phyloP scores from a whole-genome alignment of 2,888 invertebrate species.

The Meiosimyza platycephala region DNA sequence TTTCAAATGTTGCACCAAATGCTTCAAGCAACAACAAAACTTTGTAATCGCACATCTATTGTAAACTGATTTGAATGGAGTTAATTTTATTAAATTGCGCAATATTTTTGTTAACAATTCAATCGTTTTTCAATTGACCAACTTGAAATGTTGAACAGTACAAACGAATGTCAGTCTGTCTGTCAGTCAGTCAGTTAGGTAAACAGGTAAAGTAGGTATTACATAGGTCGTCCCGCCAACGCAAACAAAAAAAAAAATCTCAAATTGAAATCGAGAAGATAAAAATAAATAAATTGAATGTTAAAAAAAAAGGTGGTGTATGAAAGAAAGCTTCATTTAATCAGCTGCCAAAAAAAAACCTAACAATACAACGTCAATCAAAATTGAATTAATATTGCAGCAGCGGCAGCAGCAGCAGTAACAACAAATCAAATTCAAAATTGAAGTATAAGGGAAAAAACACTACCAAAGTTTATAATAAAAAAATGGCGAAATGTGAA shows the following conservation, averaged over 20 bases:
- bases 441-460: not conserved
- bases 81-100: not conserved
- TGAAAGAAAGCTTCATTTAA: constrained; percentile 6
- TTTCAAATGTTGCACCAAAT: too few species aligned
- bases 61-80: too few species aligned
- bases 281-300: not conserved
- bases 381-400: constrained; percentile 15
- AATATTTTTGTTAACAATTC: constrained; percentile 7
- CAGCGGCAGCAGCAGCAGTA: constrained; percentile 1
- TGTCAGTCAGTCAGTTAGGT: too few species aligned
- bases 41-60: too few species aligned
- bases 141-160: not conserved
- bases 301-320: not conserved
- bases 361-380: constrained; percentile 15
- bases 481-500: not conserved
- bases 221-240: constrained; percentile 7
- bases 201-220: constrained; percentile 1
- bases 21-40: too few species aligned
- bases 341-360: constrained; percentile 20
- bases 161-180: not conserved
- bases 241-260: not conserved
- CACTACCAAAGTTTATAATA: not conserved
- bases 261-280: not conserved
- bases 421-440: not conserved
- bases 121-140: constrained; percentile 20